Evolutionary conservation across 2,888 invertebrate species (phyloP), one percentile per base, ranked within the genome.

Genomic region (Macrosiphum euphorbiae): DNA sequence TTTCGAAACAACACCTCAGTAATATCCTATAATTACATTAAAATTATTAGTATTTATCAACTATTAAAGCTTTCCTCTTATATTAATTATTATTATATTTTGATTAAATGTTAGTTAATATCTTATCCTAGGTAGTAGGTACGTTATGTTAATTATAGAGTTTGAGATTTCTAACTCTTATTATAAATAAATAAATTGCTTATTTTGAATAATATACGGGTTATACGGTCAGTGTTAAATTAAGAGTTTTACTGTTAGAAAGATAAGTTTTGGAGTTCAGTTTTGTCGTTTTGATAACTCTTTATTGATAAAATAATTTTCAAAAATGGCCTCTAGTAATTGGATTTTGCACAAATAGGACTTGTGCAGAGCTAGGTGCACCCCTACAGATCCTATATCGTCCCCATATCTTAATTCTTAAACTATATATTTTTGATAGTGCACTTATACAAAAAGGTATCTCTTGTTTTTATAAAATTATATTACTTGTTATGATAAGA

Each of bases 401-500:
- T 61, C n/a, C 5, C 16, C 10, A 28, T 61, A 13, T n/a, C n/a
- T 13, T n/a, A n/a, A 78, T 44, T 44, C 44, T 44, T 44, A 44
- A 44, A 44, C 44, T 44, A 44, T 28, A 47, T 61, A n/a, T 13
- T 61, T 61, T 61, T 61, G 3, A 61, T 61, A n/a, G n/a, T 67
- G 4, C n/a, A n/a, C 67, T n/a, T 67, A 13, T 67, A 67, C 4
- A 1, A 67, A n/a, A 10, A 47, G 47, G 47, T 16, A 67, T 67
- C n/a, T 35, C 35, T 78, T 20, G 0, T 35, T 35, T 20, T 35
- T 78, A 78, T 35, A 78, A 20, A 20, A 78, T 78, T 20, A 35
- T 58, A 58, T 61, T 94, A 94, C 94, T 86, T 94, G 35, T 94
- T 58, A 67, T 94, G 90, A 88, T 94, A 90, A 58, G 89, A 47